phyloP scores from a whole-genome alignment of 1,140 invertebrate species.

The Adelges cooleyi region DNA sequence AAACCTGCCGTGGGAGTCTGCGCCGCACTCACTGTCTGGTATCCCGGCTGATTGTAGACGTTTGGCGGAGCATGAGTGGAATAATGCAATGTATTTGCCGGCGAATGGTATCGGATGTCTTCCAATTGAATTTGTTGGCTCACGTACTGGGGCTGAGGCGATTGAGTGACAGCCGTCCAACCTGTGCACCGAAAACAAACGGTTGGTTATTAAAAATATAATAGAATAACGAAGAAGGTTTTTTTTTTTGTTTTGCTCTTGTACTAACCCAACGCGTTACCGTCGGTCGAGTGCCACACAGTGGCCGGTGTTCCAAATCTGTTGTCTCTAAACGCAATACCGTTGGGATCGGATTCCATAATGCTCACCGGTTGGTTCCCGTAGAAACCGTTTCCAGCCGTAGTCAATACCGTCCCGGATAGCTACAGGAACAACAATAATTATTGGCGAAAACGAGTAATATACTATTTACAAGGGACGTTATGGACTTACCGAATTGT shows the following conservation, averaged over 20 bases:
- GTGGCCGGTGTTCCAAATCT: conserved; percentile 18
- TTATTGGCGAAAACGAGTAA: background rate
- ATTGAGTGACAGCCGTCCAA: conserved; percentile 21
- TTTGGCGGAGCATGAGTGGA: conserved; percentile 17
- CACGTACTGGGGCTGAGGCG: conserved; percentile 11
- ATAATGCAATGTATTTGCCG: conserved; percentile 15
- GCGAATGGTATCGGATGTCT: conserved; percentile 19
- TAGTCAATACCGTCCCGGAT: conserved; percentile 2
- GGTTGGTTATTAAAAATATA: no score
- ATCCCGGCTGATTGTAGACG: conserved; percentile 8
- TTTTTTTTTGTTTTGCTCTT: background rate
- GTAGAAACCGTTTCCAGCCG: conserved; percentile 14
- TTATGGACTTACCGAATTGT: background rate
- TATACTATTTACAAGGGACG: background rate
- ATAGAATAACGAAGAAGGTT: no score
- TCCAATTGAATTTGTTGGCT: conserved; percentile 22
- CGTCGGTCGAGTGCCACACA: conserved; percentile 12
- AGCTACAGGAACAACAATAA: background rate
- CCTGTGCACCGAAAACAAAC: background rate
- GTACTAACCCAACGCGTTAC: conserved; percentile 15
- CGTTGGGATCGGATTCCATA: conserved; percentile 21
- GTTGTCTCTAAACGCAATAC: conserved; percentile 5
- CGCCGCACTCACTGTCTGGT: conserved; percentile 10
- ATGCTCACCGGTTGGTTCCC: conserved; percentile 15
- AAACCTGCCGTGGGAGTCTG: conserved; percentile 14